phyloP scores from a whole-genome alignment of 2,888 invertebrate species.

The Tachina grossa region DNA sequence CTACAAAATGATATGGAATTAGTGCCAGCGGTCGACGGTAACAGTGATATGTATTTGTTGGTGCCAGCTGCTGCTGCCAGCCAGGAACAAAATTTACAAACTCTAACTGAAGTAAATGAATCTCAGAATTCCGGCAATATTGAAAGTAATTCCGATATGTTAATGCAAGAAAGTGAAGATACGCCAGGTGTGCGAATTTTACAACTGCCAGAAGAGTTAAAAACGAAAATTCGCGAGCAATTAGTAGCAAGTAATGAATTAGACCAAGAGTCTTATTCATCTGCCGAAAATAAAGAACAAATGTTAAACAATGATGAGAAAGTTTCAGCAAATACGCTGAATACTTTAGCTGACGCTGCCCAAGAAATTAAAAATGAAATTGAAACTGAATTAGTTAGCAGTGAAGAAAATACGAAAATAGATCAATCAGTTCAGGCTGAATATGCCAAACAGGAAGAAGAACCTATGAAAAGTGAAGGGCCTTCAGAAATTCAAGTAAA shows the following conservation, averaged over 20 bases:
- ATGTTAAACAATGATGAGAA: neutral
- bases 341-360: conserved; percentile 61
- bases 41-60: conserved; percentile 77
- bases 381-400: conserved; percentile 33
- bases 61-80: conserved; percentile 74
- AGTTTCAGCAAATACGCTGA: conserved; percentile 42
- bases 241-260: conserved; percentile 13
- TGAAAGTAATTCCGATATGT: conserved; percentile 75
- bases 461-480: neutral
- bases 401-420: conserved; percentile 5
- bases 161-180: conserved; percentile 79
- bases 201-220: conserved; percentile 53
- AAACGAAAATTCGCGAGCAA: conserved; percentile 2
- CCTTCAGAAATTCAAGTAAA: conserved; percentile 36
- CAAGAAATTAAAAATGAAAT: conserved; percentile 65
- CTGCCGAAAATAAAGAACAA: conserved; percentile 2
- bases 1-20: conserved; percentile 77
- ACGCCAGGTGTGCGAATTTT: conserved; percentile 72
- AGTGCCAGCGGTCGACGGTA: conserved; percentile 70
- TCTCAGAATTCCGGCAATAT: conserved; percentile 35
- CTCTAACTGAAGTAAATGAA: conserved; percentile 43
- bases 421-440: conserved; percentile 1
- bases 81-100: conserved; percentile 58
- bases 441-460: conserved; percentile 12
- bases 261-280: conserved; percentile 30